A percentile compares a stretch with the other conserved stretches of the same genome.
Evolutionary conservation across 2,113 vertebrate genomes (phyloP).

Genomic region (Ctenomys sociabilis): DNA sequence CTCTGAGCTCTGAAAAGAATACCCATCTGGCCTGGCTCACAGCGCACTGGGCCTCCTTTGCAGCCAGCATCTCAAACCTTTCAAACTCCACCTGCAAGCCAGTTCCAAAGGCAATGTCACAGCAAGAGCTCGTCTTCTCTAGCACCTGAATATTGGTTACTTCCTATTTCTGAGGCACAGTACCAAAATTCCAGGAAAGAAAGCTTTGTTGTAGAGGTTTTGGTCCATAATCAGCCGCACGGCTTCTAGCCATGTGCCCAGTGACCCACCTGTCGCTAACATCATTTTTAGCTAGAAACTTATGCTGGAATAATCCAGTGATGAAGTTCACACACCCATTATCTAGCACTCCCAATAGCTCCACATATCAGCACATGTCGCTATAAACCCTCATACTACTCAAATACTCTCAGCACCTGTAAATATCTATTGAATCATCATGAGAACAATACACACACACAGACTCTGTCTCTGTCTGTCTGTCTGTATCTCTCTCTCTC

Average conservation of each 20-base stretch:
- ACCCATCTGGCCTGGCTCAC: not conserved
- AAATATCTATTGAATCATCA: not conserved
- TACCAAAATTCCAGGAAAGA: no score
- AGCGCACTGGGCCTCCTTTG: not conserved
- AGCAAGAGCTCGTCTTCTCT: not conserved
- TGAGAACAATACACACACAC: no score
- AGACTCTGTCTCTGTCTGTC: no score
- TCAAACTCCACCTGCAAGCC: not conserved
- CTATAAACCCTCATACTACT: not conserved
- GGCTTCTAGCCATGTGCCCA: not conserved
- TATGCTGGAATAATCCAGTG: not conserved
- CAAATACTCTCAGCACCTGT: not conserved
- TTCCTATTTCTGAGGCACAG: no score
- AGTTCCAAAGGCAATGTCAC: not conserved
- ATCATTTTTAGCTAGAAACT: not conserved
- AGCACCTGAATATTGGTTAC: no score
- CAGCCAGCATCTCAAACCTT: not conserved
- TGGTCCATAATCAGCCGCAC: no score
- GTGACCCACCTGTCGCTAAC: not conserved
- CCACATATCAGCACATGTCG: not conserved
- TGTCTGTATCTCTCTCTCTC: no score
- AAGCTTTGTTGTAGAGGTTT: no score
- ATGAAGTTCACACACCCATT: not conserved
- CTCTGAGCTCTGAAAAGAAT: not conserved
- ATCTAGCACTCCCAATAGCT: not conserved